Conservation (phyloP, 2,888 invertebrate species). For the Alitta virens region DNA sequence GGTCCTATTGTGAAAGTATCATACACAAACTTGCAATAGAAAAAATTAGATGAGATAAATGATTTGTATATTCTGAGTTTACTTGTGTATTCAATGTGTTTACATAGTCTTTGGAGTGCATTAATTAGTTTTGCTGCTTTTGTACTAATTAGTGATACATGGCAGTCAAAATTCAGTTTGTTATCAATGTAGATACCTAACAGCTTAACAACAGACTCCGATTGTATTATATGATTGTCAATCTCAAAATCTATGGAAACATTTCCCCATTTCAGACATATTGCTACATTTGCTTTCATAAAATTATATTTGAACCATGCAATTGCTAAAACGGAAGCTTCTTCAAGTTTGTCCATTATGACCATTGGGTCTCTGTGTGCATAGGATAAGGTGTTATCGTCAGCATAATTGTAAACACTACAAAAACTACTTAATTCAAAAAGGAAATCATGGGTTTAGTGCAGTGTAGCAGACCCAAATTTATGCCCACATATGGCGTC, state of each 20-base stretch:
- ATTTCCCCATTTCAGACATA: not conserved
- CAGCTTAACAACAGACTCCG: not conserved
- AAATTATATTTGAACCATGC: not conserved
- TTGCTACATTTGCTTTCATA: not conserved
- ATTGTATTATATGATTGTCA: not conserved
- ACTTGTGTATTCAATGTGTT: not conserved
- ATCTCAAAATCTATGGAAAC: not conserved
- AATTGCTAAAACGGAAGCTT: not conserved
- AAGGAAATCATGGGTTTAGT: too few relatives aligned
- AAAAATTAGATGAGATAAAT: not conserved
- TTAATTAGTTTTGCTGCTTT: not conserved
- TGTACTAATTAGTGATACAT: not conserved
- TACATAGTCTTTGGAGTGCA: not conserved
- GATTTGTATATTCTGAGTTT: not conserved
- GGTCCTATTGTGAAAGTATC: not conserved
- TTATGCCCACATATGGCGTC: too few relatives aligned
- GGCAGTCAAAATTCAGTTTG: not conserved
- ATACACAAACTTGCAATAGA: not conserved
- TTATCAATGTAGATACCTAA: not conserved
- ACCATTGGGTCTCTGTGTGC: not conserved
- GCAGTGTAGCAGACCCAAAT: too few relatives aligned
- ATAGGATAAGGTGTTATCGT: not conserved
- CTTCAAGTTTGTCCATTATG: not conserved
- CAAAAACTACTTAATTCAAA: not conserved
- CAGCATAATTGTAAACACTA: not conserved